Base-by-base conservation (phyloP, 2,113 vertebrate species). In the Pluvianellus socialis region DNA sequence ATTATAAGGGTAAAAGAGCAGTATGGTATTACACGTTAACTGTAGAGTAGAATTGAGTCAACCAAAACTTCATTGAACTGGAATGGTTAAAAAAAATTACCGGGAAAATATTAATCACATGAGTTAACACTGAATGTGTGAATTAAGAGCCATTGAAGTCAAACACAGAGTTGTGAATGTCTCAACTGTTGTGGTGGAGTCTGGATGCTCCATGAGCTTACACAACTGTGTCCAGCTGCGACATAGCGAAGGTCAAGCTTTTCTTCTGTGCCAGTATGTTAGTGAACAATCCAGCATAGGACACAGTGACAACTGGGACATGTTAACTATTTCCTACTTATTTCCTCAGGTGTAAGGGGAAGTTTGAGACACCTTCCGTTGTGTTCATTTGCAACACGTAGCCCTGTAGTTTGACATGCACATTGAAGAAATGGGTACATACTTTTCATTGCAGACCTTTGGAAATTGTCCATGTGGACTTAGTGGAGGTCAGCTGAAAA, bases 331-430 rank as follows among this genome's bases (percentile, higher is more conserved):
- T 77, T 90, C 28, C 11, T 79, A 16, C 27, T 85, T 27, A n/a
- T n/a, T 70, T 92, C 55, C 30, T 87, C 27, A 55, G 42, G 19
- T 62, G 10, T 38, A 27, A n/a, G 67, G 75, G n/a, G 47, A 86
- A 32, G 5, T 55, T 81, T 76, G 70, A 67, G 59, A 11, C 26
- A 10, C 28, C 8, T 3, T 81, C 75, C 28, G 9, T 87, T 75
- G 44, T 61, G 15, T 72, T 91, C 9, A 30, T 28, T 92, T 0
- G 0, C 16, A 77, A 49, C 14, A 82, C 3, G 0, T 27, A 38
- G 17, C 32, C 13, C 42, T 45, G 23, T 56, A 52, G 42, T 47
- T 84, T n/a, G 21, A 26, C 59, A n/a, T 27, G 49, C 30, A 14
- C 27, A 11, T 2, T 50, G 76, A 79, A 68, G 45, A 73, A 88